phyloP scores from a whole-genome alignment of 2,113 vertebrate genomes.

The Neodontobutis hainanensis region DNA sequence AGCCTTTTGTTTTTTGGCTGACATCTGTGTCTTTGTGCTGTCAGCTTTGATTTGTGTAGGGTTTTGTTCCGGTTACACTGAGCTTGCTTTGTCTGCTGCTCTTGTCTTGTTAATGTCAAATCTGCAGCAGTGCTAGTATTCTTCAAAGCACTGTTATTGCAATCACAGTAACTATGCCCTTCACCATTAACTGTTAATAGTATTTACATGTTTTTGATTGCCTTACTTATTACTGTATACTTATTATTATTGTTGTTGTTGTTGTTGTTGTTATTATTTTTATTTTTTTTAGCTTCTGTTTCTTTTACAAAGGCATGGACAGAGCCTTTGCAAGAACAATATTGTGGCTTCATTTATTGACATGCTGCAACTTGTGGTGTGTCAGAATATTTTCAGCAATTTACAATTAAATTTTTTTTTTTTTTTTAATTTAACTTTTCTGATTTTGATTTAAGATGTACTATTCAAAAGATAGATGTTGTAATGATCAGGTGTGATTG shows the following conservation, averaged over 20 bases:
- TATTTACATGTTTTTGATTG: no score
- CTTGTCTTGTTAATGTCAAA: conserved; percentile 20
- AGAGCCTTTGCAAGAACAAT: conserved; percentile 1
- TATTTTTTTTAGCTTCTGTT: background rate
- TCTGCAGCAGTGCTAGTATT: conserved; percentile 1
- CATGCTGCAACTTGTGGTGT: background rate
- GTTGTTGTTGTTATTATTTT: no score
- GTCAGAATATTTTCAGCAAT: conserved; percentile 13
- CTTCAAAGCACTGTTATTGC: conserved; percentile 8
- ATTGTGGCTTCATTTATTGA: background rate
- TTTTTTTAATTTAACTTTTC: no score
- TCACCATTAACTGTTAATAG: no score
- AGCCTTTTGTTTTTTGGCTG: conserved; percentile 4
- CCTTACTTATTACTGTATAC: no score
- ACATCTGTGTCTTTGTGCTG: conserved; percentile 4
- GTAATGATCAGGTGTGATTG: conserved; percentile 21
- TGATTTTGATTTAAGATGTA: conserved; percentile 14
- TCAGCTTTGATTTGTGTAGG: conserved; percentile 27
- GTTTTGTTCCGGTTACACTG: background rate
- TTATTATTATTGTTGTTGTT: no score
- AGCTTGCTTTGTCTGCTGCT: background rate
- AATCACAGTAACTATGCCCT: background rate
- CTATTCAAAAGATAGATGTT: conserved; percentile 17
- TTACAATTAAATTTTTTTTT: no score
- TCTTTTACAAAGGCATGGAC: background rate